Evolutionary conservation across 2,797 vertebrate species (phyloP), one percentile per base, ranked within the genome.

Genomic region (Amniataba percoides): DNA sequence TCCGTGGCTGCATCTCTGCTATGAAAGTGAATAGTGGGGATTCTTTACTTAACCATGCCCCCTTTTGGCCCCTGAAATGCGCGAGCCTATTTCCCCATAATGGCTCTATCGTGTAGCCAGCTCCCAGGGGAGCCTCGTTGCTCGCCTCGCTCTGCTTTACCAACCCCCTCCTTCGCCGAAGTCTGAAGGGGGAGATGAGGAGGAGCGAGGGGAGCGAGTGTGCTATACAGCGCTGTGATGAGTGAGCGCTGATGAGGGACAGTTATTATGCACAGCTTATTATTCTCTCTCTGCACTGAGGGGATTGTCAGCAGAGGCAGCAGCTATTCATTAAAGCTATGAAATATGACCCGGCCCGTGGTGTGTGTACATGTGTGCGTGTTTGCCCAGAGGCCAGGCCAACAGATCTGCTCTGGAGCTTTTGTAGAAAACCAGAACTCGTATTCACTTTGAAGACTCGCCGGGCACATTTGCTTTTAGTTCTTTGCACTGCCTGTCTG

Each of bases 41-140:
- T 91, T 88, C 86, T 94, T 94, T 93, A 88, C 87, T 91, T 92
- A 93, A 94, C 88, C 87, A 71, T 89, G 89, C 81, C 90, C 92
- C 92, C 88, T 80, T 90, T 93, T 93, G 93, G 87, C 93, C 92
- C 80, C 81, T 76, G 87, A 91, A 93, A 93, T 88, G 88, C 53
- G 51, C 62, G 8, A 85, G 86, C 86, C 91, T 88, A 89, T 92
- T 94, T 92, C 79, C 69, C 61, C 78, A 83, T 95, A 94, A 94
- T 94, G 85, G 87, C 88, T 92, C 72, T 77, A 80, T 92, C 77
- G 77, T 79, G 87, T 80, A 89, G 83, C 84, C 40, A 43, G 61
- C 70, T 93, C 93, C 92, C 93, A 8, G 0, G 88, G 89, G 94
- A 91, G 25, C 58, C 56, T 49, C 64, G 60, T 69, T 72, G 81